Evolutionary conservation across 2,113 vertebrate genomes (phyloP), one percentile per base, ranked within the genome.

Genomic region (Tylochromis polylepis): DNA sequence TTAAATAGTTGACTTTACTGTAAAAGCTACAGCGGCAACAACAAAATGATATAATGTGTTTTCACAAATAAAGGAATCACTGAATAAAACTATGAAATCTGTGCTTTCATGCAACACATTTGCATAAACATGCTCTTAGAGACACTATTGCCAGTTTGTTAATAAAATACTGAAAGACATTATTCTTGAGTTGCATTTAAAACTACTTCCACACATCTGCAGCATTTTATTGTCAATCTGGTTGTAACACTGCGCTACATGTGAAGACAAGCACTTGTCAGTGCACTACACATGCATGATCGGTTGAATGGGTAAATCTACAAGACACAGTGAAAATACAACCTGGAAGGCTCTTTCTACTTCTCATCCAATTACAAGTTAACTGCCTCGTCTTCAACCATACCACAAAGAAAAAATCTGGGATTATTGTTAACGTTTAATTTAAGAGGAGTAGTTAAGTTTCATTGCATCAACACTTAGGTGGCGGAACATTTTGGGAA

Each of bases 251-350:
- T 41, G 11, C 16, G 18, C n/a, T 58, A 8, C 3, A 5, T 36
- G 24, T 80, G 55, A n/a, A 84, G 10, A 80, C 49, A 82, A 60
- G 14, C 36, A 22, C 51, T 78, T 62, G 67, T n/a, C 41, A 70
- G 15, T 27, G 20, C 84, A 67, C 82, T 79, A 43, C 49, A 36
- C 55, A 82, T 86, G 83, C 81, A 89, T 84, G 34, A 88, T 84
- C 2, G 11, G 55, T 85, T 67, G 34, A 87, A 57, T 81, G 87
- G 22, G 62, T 67, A 51, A 80, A 87, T 84, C 36, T 58, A 62
- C n/a, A 5, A 51, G 22, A 62, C 5, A 6, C 15, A 12, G 22
- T 38, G 12, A 58, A 27, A 79, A 41, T 67, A 49, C 78, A 82
- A 70, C 85, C 77, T 84, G 79, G 77, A 89, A 84, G 58, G 51